Base-by-base conservation (phyloP, 1,140 invertebrate species). In the Cotesia vestalis region DNA sequence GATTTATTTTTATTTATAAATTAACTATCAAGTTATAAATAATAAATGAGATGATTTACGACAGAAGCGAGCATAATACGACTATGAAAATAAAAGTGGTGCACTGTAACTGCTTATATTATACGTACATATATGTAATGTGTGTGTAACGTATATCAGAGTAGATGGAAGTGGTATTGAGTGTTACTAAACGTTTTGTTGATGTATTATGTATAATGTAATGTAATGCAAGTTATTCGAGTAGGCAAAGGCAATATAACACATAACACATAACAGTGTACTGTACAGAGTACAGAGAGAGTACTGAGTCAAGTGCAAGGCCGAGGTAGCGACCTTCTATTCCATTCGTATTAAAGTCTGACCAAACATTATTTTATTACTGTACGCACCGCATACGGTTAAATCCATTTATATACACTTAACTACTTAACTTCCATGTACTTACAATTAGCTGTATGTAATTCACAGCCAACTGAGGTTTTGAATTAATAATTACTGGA, bases 281-380 rank as follows among this genome's bases (percentile, higher is more conserved):
- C 6, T 46, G 40, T 46, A 46, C 40, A 46, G 40, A 46, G 40
- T 46, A 46, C 40, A 46, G 40, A 46, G 40, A 46, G 40, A 46
- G 40, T 46, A 46, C 40, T 46, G 40, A 46, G 40, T 27, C 67
- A 75, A 72, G 72, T 59, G 75, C 78, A 76, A 76, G 79, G 75
- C 70, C 75, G 77, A 73, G 75, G 73, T 77, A 73, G 73, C 75
- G 76, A 80, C 80, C 78, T 75, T 77, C 78, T 46, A 46, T 46
- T 46, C 40, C 40, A 46, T 46, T 46, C 40, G 40, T 46, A 46
- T 46, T 46, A 46, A 46, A 46, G 60, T 72, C 70, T 78, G 78
- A 77, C 76, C 35, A 75, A 73, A 76, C 71, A 72, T 73, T 72
- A 69, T 14, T 62, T 46, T 46, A 46, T 46, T 46, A 46, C 40